Base-by-base conservation (phyloP, 2,888 invertebrate species). In the Agrilus biguttatus region DNA sequence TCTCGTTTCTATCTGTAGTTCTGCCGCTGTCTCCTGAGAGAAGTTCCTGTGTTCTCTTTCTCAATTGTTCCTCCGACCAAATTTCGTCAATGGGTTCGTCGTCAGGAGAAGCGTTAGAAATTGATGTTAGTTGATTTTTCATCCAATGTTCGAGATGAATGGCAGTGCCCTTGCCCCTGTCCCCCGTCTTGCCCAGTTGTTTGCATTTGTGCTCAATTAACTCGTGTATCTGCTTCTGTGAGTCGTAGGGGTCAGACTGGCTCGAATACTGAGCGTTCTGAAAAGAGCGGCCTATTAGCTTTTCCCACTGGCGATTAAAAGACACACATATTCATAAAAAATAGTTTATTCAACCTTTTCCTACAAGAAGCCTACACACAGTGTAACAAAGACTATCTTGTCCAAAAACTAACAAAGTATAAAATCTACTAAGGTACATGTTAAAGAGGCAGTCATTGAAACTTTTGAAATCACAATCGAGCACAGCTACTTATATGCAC, bases 111-210 rank as follows among this genome's bases (percentile, higher is more conserved):
- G 44, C 39, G 2, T 36, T 14, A 40, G 46, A 38, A 40, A 52
- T 47, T 34, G 73, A 69, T 49, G 80, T 80, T 40, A 83, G 71
- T 47, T 83, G 75, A 5, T 82, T 80, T 45, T 81, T 82, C 80
- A 85, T 84, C 85, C 85, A 85, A 55, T 82, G 77, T 49, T 83
- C 83, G 50, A 85, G 67, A 54, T 84, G 84, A 39, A 83, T 62
- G 1, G 83, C 82, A 43, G 80, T 82, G 13, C 81, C 81, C 60
- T 77, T 78, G 54, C 78, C 77, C 34, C 74, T 70, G 39, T 75
- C 74, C 51, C 74, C 74, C 40, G 69, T 70, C 60, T 77, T 77
- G 49, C 74, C 75, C 47, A 78, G 63, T 47, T 74, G 73, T 50
- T 75, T 74, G 59, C 77, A 78, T 55, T 77, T 75, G 58, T 75